Base-by-base conservation (phyloP, 2,888 invertebrate genomes). In the Eurytoma adleriae region DNA sequence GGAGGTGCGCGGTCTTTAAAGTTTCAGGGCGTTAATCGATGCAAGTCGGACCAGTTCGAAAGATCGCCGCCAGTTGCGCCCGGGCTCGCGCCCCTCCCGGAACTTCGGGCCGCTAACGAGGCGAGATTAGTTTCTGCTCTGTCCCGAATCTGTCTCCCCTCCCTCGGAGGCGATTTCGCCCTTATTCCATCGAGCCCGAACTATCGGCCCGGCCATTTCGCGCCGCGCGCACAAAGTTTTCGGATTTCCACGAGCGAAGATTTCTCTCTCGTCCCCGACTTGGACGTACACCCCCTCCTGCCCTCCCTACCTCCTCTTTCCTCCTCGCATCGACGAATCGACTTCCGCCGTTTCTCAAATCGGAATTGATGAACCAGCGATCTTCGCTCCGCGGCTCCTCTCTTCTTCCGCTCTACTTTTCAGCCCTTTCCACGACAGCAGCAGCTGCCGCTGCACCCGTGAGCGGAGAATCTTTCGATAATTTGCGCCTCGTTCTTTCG, bases 11-110 rank as follows among this genome's bases (percentile, higher is more conserved):
- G 84, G 85, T 84, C 86, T 85, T 85, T 85, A 86, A 88, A 88
- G 86, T 86, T 86, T 84, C 81, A 83, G n/a, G 83, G 86, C 85
- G 85, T 86, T 89, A 88, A 88, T 89, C 87, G 87, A 88, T 86
- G 87, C 40, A 85, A 88, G 86, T 85, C 85, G 83, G 84, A 4
- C 83, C 84, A 85, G 59, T 85, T 85, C 82, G 84, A 84, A 84
- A 85, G 85, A 86, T 86, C 86, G 78, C 72, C 24, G 14, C 48
- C 16, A 75, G 59, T 75, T 56, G 71, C 56, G 40, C 52, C 40
- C 70, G 24, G 40, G 7, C 13, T 54, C 18, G 16, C 0, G 24
- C n/a, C 18, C 50, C 20, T 64, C n/a, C 59, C 73, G 67, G 66
- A 74, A 57, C 52, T 76, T 48, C 24, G 40, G 18, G 18, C 24